A percentile compares a stretch with the other conserved stretches of the same genome.
phyloP scores from a whole-genome alignment of 2,888 invertebrate genomes.

The Drosophila testacea region DNA sequence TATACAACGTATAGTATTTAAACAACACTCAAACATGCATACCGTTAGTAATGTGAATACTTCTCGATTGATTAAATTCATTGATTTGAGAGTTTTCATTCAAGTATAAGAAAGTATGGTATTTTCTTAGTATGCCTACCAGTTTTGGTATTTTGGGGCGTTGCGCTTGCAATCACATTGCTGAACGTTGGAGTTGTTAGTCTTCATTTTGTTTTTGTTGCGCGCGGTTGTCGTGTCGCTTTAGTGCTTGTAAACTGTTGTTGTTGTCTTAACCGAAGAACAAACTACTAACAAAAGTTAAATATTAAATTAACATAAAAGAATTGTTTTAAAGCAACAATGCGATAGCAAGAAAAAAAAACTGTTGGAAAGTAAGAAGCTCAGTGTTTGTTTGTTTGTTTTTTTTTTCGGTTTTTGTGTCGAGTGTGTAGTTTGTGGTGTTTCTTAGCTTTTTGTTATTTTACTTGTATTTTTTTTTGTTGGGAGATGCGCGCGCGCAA shows the following conservation, averaged over 20 bases:
- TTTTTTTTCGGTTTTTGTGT: constrained; percentile 44
- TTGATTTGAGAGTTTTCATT: neutral
- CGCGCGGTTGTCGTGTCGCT: constrained; percentile 44
- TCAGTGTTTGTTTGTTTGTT: constrained; percentile 12
- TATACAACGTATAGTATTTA: neutral
- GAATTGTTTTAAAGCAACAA: constrained; percentile 24
- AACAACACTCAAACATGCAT: neutral
- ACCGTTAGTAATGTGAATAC: neutral
- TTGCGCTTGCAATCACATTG: constrained; percentile 57
- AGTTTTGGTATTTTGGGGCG: constrained; percentile 55
- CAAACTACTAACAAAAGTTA: constrained; percentile 35
- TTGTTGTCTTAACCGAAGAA: constrained; percentile 36
- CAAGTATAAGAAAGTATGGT: neutral
- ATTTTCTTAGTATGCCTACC: constrained; percentile 21
- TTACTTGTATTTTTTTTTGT: constrained; percentile 32
- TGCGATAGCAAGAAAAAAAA: neutral
- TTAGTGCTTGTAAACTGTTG: constrained; percentile 18
- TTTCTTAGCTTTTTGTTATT: constrained; percentile 37
- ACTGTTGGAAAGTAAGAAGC: constrained; percentile 14
- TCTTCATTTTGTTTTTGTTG: constrained; percentile 63
- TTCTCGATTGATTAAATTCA: neutral
- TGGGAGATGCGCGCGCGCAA: constrained; percentile 72
- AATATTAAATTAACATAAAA: constrained; percentile 38
- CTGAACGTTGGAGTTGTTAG: constrained; percentile 48
- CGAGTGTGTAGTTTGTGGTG: constrained; percentile 43